A percentile compares a stretch with the other conserved stretches of the same genome.
Conservation (phyloP, 2,797 vertebrate genomes). For the Fistularia tabacaria region DNA sequence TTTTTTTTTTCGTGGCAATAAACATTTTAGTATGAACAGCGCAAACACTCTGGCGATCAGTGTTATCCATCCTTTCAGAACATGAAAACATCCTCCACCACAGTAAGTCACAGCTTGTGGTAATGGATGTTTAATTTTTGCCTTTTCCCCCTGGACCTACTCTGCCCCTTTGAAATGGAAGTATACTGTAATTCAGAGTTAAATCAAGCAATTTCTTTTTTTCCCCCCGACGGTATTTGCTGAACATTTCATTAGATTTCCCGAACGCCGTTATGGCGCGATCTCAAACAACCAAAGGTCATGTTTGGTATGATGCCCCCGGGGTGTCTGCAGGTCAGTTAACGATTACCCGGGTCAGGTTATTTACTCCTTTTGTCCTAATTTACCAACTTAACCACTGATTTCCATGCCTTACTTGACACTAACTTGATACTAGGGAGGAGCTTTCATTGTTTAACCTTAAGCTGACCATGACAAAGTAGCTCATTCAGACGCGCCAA, state of each 20-base stretch:
- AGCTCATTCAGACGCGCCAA: constrained; percentile 43
- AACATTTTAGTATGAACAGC: constrained; percentile 53
- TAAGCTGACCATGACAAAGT: constrained; percentile 61
- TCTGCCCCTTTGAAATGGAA: constrained; percentile 24
- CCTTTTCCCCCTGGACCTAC: constrained; percentile 35
- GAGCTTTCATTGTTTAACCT: constrained; percentile 60
- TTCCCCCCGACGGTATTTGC: no score
- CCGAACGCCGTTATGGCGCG: constrained; percentile 7
- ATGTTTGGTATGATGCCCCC: constrained; percentile 18
- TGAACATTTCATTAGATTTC: no score
- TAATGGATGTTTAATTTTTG: constrained; percentile 47
- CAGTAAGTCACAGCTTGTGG: constrained; percentile 49
- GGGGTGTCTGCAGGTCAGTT: constrained; percentile 41
- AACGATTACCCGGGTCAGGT: constrained; percentile 38
- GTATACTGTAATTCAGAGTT: constrained; percentile 32
- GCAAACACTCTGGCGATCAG: constrained; percentile 49
- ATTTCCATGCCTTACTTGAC: constrained; percentile 49
- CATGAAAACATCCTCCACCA: constrained; percentile 41
- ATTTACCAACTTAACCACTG: constrained; percentile 34
- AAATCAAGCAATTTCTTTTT: constrained; percentile 18
- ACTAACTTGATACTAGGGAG: constrained; percentile 55
- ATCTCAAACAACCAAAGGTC: neutral
- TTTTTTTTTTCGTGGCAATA: constrained; percentile 36
- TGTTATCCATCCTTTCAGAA: constrained; percentile 52
- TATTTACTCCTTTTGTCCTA: constrained; percentile 3